Evolutionary conservation across 2,113 vertebrate genomes (phyloP).

Genomic region (Orthonyx spaldingii): DNA sequence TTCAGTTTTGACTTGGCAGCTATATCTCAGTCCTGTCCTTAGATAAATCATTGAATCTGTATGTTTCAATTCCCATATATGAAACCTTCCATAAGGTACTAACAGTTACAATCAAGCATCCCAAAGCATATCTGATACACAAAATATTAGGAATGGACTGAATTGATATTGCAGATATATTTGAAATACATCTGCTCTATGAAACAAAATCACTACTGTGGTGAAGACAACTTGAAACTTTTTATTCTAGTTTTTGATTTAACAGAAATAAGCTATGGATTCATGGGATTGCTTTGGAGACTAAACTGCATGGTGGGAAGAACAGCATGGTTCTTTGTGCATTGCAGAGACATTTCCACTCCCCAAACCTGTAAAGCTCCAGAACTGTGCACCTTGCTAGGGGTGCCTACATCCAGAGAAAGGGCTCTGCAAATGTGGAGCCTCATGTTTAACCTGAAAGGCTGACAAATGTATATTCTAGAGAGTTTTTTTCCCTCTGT

Average conservation of each 20-base stretch:
- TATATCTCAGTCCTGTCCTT: not conserved
- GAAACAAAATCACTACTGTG: not conserved
- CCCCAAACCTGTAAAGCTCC: not conserved
- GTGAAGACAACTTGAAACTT: not conserved
- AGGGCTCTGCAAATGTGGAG: not conserved
- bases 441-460: not conserved
- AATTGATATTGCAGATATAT: not conserved
- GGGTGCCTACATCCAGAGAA: not conserved
- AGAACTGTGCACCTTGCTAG: not conserved
- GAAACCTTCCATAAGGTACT: not conserved
- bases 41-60: not conserved
- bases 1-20: not conserved
- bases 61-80: not conserved
- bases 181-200: not conserved
- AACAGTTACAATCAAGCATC: not conserved
- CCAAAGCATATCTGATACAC: not conserved
- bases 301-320: fast-evolving
- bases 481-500: not conserved
- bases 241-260: not conserved
- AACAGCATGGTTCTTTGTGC: not conserved
- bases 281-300: not conserved
- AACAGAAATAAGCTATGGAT: not conserved
- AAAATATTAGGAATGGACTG: not conserved
- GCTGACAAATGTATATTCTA: not conserved
- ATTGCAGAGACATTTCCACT: not conserved